These are phyloP conservation scores for Eledone cirrhosa DNA, from an alignment of 2,888 invertebrate genomes.

Conservation along the genomic window DNA sequence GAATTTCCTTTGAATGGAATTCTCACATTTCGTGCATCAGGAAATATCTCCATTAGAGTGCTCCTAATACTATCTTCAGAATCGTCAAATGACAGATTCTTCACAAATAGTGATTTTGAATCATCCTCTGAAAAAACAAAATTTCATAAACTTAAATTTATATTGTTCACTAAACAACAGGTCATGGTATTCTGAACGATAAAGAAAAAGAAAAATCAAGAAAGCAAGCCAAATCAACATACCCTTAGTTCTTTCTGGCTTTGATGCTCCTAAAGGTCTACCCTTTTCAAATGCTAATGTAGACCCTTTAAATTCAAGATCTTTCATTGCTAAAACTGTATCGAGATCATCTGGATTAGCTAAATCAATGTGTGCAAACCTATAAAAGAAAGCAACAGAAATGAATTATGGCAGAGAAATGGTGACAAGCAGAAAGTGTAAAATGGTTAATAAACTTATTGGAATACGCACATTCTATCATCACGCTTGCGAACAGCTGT, in stretches of 20 bases:
- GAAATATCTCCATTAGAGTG: not conserved
- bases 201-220: not conserved
- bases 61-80: conserved; percentile 7
- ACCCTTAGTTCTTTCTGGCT: not conserved
- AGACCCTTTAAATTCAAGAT: not conserved
- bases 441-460: not conserved
- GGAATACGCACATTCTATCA: not conserved
- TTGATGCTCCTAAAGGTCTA: not conserved
- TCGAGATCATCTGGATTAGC: conserved; percentile 8
- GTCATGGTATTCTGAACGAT: not conserved
- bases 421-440: not conserved
- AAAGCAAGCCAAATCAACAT: not conserved
- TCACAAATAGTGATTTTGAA: not conserved
- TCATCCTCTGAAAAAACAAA: not conserved
- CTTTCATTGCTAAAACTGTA: not conserved
- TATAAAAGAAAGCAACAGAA: not conserved
- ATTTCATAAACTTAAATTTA: not conserved
- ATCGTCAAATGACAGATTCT: not conserved
- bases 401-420: not conserved
- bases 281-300: not conserved
- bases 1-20: not conserved
- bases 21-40: not conserved
- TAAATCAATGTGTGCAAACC: conserved; percentile 18
- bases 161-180: not conserved
- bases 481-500: not conserved